Base-by-base conservation (phyloP, 2,888 invertebrate genomes). In the Zaprionus lineosus region DNA sequence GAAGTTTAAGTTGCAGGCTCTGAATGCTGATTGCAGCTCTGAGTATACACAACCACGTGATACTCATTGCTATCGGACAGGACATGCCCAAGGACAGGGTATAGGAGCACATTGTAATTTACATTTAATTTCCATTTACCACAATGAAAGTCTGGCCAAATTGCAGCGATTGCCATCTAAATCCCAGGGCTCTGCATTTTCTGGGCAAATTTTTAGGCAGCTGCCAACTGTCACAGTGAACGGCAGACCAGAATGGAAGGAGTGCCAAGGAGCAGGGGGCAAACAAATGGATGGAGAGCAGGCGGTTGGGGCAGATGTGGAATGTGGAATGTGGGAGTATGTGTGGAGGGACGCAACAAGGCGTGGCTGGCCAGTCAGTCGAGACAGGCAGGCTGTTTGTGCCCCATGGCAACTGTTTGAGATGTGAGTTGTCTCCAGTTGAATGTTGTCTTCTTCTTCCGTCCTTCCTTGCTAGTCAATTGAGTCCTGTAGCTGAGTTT, bases 41-140 rank as follows among this genome's bases (percentile, higher is more conserved):
- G n/a, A n/a, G n/a, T n/a, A n/a, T n/a, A n/a, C n/a, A n/a, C n/a
- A n/a, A n/a, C n/a, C n/a, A n/a, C n/a, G n/a, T n/a, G n/a, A n/a
- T n/a, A n/a, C n/a, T n/a, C n/a, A n/a, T n/a, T n/a, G n/a, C n/a
- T n/a, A n/a, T n/a, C n/a, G n/a, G n/a, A n/a, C n/a, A n/a, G n/a
- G n/a, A n/a, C n/a, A n/a, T n/a, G n/a, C 26, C 7, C 29, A 29
- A 29, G 29, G 1, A 34, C n/a, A 15, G 46, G 39, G 52, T 55
- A 67, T 47, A 43, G n/a, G 39, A 69, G 43, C 56, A 65, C 55
- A 64, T 77, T 70, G 81, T 73, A 73, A 77, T 81, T 81, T 84
- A 59, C 81, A 81, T 77, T 84, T 73, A 73, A 77, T 81, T 81
- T 84, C 61, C 81, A 81, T 77, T 83, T 73, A 61, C 52, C 58